These are phyloP conservation scores for Margarornis squamiger DNA, from an alignment of 2,797 vertebrate species.

Conservation along the genomic window DNA sequence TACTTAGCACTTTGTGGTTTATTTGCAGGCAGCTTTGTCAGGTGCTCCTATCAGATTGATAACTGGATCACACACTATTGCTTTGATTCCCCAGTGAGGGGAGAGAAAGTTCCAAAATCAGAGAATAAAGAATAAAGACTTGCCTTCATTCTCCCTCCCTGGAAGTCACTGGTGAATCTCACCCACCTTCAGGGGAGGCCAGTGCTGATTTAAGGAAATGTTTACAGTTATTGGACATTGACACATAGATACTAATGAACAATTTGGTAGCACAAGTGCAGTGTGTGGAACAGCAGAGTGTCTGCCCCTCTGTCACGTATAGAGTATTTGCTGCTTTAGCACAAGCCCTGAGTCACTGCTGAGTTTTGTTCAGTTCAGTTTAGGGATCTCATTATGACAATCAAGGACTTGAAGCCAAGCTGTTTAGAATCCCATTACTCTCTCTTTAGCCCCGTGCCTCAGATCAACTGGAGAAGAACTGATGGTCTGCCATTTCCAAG, in stretches of 20 bases:
- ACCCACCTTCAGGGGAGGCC: neutral
- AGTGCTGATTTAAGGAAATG: neutral
- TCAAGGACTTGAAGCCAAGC: neutral
- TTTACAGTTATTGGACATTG: neutral
- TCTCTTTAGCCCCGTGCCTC: constrained; percentile 87
- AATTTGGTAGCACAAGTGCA: neutral
- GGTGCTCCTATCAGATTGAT: neutral
- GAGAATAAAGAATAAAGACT: neutral
- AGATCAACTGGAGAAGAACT: constrained; percentile 92
- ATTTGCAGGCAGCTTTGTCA: constrained; percentile 31
- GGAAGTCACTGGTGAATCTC: neutral
- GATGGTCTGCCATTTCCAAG: constrained; percentile 88
- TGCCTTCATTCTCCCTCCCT: neutral
- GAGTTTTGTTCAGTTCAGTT: neutral
- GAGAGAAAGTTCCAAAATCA: neutral
- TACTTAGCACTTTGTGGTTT: neutral
- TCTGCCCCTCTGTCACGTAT: neutral
- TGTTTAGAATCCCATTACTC: constrained; percentile 3
- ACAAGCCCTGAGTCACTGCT: neutral
- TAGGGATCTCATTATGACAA: neutral
- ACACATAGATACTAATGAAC: neutral
- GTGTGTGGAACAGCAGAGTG: neutral
- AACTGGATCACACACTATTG: neutral
- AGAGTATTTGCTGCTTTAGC: neutral
- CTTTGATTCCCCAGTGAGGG: neutral